These are phyloP conservation scores for Morelia viridis DNA, from an alignment of 2,797 vertebrate genomes.

Conservation along the genomic window DNA sequence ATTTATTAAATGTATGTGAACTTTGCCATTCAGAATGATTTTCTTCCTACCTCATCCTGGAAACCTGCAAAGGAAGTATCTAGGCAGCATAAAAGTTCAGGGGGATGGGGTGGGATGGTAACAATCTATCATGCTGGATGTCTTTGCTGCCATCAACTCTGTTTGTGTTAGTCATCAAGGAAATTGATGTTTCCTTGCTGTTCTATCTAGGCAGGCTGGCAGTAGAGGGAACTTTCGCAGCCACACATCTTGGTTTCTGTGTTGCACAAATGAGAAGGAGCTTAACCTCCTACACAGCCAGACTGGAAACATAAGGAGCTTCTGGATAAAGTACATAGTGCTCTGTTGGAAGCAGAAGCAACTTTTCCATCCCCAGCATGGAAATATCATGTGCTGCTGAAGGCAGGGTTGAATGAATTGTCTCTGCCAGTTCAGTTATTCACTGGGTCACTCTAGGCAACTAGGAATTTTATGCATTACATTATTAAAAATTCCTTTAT, in stretches of 20 bases:
- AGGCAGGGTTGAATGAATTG: background rate
- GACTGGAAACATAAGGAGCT: no score
- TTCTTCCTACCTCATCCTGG: background rate
- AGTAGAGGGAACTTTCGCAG: background rate
- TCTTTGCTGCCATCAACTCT: background rate
- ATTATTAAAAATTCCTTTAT: background rate
- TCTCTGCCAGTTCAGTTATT: background rate
- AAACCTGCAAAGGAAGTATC: background rate
- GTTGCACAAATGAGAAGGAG: background rate
- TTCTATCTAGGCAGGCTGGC: background rate
- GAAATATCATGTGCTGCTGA: background rate
- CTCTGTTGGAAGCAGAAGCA: background rate
- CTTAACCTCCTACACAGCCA: background rate
- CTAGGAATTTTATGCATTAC: background rate
- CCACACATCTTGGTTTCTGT: background rate
- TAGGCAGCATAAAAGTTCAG: background rate
- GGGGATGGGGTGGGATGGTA: no score
- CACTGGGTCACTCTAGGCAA: background rate
- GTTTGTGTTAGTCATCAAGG: background rate
- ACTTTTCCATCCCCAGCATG: background rate
- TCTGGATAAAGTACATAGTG: background rate
- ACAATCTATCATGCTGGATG: no score
- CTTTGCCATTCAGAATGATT: background rate
- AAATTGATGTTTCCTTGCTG: background rate
- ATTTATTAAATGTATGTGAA: no score